Conservation (phyloP, 53 echinoderm and acorn worm species). For the Stichopus horrens region DNA sequence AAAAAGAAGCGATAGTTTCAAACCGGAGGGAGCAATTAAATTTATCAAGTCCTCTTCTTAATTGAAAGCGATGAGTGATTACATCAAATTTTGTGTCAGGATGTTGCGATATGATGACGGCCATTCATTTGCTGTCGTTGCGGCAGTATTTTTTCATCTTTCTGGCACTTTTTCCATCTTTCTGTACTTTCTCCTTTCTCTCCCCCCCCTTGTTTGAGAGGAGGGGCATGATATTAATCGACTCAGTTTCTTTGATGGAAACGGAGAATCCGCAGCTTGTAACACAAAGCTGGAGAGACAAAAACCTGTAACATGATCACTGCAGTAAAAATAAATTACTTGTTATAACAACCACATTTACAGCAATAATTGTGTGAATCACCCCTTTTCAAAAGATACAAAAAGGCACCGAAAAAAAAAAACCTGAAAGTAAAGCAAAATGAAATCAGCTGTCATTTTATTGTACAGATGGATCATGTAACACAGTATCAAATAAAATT, state of each 20-base stretch:
- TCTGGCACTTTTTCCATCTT: too few species aligned
- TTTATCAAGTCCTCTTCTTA: slow-evolving; percentile 37
- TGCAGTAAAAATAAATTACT: not conserved
- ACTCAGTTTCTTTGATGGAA: not conserved
- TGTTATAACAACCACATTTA: not conserved
- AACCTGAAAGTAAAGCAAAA: too few species aligned
- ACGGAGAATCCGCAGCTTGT: not conserved
- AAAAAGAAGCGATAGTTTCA: slow-evolving; percentile 35
- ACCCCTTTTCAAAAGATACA: not conserved
- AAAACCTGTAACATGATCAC: not conserved
- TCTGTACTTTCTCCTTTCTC: too few species aligned
- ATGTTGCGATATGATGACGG: not conserved
- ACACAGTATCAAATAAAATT: too few species aligned
- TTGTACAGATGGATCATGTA: too few species aligned
- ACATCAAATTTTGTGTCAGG: slow-evolving; percentile 32
- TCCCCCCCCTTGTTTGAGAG: not conserved
- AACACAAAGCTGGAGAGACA: not conserved
- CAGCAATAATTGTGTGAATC: not conserved
- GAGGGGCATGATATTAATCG: not conserved
- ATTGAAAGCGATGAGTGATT: slow-evolving; percentile 45
- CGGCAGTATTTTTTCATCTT: slow-evolving; percentile 18
- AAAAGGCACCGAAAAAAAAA: not conserved
- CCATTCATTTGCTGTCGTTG: slow-evolving; percentile 12
- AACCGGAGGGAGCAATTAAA: slow-evolving; percentile 42
- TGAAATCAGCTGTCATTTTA: too few species aligned